Conservation (phyloP, 1,140 invertebrate genomes). For the Brachionus asplanchnoidis region DNA sequence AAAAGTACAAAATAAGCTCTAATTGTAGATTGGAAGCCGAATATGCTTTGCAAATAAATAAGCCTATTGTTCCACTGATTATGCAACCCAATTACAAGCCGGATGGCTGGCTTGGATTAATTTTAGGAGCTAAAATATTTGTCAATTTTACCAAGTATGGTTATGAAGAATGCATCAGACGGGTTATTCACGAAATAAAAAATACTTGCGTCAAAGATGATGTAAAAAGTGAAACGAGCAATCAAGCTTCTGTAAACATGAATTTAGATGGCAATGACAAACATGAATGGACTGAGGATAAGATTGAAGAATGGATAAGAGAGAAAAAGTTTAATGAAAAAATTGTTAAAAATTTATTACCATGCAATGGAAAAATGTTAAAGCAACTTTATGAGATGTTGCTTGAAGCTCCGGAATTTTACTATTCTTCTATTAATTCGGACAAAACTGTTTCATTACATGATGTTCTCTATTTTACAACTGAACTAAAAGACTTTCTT, state of each 20-base stretch:
- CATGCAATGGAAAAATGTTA: slow-evolving; percentile 42
- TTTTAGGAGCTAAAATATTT: slow-evolving; percentile 25
- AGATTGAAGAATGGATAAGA: background rate
- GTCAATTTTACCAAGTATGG: slow-evolving; percentile 24
- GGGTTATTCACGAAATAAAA: background rate
- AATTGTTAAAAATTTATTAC: background rate
- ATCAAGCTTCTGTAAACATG: background rate
- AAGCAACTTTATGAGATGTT: slow-evolving; percentile 26
- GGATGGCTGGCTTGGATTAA: slow-evolving; percentile 48
- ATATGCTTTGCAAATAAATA: slow-evolving; percentile 49
- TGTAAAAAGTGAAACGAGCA: background rate
- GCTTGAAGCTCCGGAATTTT: slow-evolving; percentile 41
- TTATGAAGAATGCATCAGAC: background rate
- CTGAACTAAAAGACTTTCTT: background rate
- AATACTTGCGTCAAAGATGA: background rate
- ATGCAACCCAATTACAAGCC: slow-evolving; percentile 49
- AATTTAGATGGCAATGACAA: background rate
- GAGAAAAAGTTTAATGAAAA: slow-evolving; percentile 1
- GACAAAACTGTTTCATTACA: background rate
- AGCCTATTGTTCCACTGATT: slow-evolving; percentile 49
- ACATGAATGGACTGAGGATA: background rate
- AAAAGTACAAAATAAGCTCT: slow-evolving; percentile 24
- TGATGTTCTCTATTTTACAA: background rate
- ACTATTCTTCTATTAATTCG: background rate
- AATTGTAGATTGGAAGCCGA: slow-evolving; percentile 47